A percentile compares a stretch with the other conserved stretches of the same genome.
phyloP scores from a whole-genome alignment of 2,797 vertebrate genomes.

The Saxicola maurus region DNA sequence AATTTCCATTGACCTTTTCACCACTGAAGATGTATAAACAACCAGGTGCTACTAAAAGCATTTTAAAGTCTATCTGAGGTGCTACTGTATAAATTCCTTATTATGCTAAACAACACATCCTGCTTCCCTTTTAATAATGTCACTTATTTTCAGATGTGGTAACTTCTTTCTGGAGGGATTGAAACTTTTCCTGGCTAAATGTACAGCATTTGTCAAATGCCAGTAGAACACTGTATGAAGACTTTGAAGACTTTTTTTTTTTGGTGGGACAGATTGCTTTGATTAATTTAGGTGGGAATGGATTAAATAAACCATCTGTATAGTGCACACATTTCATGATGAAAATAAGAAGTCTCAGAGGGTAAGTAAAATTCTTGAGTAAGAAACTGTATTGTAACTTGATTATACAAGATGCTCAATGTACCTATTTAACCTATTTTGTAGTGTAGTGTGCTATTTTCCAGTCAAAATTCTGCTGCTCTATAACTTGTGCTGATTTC shows the following conservation, averaged over 20 bases:
- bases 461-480: neutral
- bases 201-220: constrained; percentile 12
- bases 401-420: neutral
- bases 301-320: constrained; percentile 47
- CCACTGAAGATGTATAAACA: constrained; percentile 65
- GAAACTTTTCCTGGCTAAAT: neutral
- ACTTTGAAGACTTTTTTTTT: neutral
- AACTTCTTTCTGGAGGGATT: constrained; percentile 16
- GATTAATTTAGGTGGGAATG: constrained; percentile 18
- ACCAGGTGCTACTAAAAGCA: constrained; percentile 63
- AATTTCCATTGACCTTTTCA: constrained; percentile 71
- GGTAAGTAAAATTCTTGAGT: neutral
- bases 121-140: neutral
- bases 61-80: constrained; percentile 21
- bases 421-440: neutral
- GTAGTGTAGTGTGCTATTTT: neutral
- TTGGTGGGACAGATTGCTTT: neutral
- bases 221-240: neutral
- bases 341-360: neutral
- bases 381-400: neutral
- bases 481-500: neutral
- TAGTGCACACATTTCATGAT: neutral
- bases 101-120: constrained; percentile 15
- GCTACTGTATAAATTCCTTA: constrained; percentile 35
- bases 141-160: neutral